phyloP scores from a whole-genome alignment of 2,113 vertebrate genomes.

The Chionomys nivalis region DNA sequence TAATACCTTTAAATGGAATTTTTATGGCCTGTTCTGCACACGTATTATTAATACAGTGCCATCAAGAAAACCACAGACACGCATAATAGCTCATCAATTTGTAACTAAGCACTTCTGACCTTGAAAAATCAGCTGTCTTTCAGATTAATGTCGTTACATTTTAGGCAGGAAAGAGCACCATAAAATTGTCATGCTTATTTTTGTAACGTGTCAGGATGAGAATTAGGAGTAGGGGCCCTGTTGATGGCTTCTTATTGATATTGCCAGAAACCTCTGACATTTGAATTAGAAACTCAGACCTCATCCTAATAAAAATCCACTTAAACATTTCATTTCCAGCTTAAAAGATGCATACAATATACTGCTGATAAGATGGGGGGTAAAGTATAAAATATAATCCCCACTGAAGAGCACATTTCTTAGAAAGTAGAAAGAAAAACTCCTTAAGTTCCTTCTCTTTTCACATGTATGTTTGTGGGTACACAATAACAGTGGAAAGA shows the following conservation, averaged over 20 bases:
- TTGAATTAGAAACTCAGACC: slow-evolving; percentile 77
- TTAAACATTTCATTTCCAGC: slow-evolving; percentile 74
- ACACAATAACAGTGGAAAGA: neutral
- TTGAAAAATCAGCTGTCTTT: slow-evolving; percentile 88
- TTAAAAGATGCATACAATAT: neutral
- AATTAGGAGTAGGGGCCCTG: slow-evolving; percentile 72
- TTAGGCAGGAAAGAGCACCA: slow-evolving; percentile 77
- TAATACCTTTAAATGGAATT: slow-evolving; percentile 88
- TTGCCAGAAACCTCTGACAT: slow-evolving; percentile 82
- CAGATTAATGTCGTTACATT: slow-evolving; percentile 85
- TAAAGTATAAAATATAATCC: neutral
- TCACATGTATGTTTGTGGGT: neutral
- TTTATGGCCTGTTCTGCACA: slow-evolving; percentile 86
- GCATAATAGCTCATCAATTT: slow-evolving; percentile 89
- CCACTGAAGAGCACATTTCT: neutral
- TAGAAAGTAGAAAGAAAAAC: slow-evolving; percentile 22
- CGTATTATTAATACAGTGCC: slow-evolving; percentile 84
- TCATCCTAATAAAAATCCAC: slow-evolving; percentile 79
- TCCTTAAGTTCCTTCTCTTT: neutral
- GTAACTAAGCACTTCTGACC: slow-evolving; percentile 87
- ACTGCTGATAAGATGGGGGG: neutral
- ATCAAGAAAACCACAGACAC: slow-evolving; percentile 84
- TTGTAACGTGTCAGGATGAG: slow-evolving; percentile 81
- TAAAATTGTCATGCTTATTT: slow-evolving; percentile 85
- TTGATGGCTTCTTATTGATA: slow-evolving; percentile 80